Percentiles rank a stretch among this genome's conserved stretches.
These are phyloP conservation scores for Desmodus rotundus DNA, from an alignment of 2,113 vertebrate genomes.

Conservation along the genomic window DNA sequence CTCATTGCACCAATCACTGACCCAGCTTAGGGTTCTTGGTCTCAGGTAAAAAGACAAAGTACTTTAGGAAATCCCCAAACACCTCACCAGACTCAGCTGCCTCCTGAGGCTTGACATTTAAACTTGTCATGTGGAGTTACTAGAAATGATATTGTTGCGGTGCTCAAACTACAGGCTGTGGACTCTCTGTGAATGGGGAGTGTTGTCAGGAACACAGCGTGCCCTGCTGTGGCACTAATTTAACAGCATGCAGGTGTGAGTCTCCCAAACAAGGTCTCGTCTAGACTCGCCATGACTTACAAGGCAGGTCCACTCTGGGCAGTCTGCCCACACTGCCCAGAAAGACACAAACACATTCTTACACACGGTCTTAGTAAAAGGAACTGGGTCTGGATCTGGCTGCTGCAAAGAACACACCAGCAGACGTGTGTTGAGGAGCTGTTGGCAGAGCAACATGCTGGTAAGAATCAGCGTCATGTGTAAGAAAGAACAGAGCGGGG, in stretches of 20 bases:
- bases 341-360: neutral
- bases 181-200: neutral
- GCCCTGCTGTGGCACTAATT: neutral
- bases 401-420: neutral
- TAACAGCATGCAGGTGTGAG: neutral
- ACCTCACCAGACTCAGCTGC: neutral
- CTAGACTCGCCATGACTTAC: neutral
- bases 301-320: neutral
- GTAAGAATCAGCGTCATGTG: neutral
- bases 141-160: slow-evolving; percentile 2
- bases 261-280: neutral
- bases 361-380: neutral
- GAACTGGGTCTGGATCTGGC: neutral
- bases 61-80: neutral
- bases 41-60: neutral
- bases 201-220: neutral
- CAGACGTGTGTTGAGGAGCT: neutral
- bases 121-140: neutral
- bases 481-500: neutral
- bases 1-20: neutral
- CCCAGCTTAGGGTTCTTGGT: neutral
- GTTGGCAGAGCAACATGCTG: neutral
- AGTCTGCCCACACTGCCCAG: neutral
- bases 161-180: neutral
- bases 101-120: slow-evolving; percentile 32